Base-by-base conservation (phyloP, 2,113 vertebrate genomes). In the Menidia beryllina region DNA sequence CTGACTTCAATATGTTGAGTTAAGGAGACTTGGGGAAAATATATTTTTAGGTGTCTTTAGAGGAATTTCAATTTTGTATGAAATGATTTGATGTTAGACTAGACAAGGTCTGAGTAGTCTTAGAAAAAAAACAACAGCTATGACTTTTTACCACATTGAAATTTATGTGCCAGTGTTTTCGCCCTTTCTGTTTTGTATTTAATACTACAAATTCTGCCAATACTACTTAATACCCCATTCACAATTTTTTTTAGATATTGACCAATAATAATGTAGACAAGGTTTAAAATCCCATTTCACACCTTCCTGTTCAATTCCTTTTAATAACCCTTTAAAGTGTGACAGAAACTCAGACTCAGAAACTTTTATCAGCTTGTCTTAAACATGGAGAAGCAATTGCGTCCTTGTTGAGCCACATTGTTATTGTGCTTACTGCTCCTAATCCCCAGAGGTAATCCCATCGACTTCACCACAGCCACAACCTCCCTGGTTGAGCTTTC, bases 361-460 rank as follows among this genome's bases (percentile, higher is more conserved):
- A 34, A 55, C 64, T 65, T 86, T 91, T 82, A 91, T 91, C 84
- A 75, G 77, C 80, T 66, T 2, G 70, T 81, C 88, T 89, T 68
- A 69, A 89, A 79, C 77, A 76, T 59, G 52, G 81, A 71, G 62
- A 57, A 61, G 82, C 86, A 82, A 92, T 83, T 88, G 75, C 91
- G 86, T 88, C 83, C 61, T 84, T 34, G 52, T 84, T 61, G 66
- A 86, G 81, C 73, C 79, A 79, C 91, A 92, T 89, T 86, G 79
- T 88, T 90, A 88, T 87, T 81, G 75, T 86, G 79, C 51, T 91
- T 91, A 91, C 80, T 77, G 65, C 62, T 73, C 68, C 80, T 89
- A 93, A 93, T 93, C 92, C 91, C 88, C 72, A 45, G 51, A 64
- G 75, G 81, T 93, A 93, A 93, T 92, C 91, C 89, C 79, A 86